Evolutionary conservation across 1,140 invertebrate genomes (phyloP).

Genomic region (Metopolophium dirhodum): DNA sequence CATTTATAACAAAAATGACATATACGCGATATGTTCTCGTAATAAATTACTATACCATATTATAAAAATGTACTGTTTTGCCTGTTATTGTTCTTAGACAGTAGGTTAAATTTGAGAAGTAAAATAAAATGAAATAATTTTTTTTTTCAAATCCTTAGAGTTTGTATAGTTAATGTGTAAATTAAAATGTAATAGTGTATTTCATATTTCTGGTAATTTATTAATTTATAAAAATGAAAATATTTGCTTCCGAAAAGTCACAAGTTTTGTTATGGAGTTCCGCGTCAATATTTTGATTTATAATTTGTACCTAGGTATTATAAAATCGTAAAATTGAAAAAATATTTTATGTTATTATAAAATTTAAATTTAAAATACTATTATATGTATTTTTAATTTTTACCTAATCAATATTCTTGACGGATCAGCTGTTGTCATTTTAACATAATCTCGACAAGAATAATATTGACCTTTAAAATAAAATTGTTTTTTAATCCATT

Average conservation of each 20-base stretch:
- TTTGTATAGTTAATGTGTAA: no score
- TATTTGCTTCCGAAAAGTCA: background rate
- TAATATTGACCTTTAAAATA: conserved; percentile 2
- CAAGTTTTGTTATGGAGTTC: background rate
- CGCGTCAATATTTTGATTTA: background rate
- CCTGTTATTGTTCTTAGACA: no score
- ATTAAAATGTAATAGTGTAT: no score
- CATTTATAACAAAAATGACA: background rate
- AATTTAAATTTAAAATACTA: conserved; percentile 10
- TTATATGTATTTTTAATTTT: background rate
- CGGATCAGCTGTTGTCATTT: background rate
- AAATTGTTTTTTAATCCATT: background rate
- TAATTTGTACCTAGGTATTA: background rate
- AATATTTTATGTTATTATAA: background rate
- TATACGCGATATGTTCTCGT: no score
- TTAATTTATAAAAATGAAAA: background rate
- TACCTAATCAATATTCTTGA: background rate
- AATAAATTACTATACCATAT: background rate
- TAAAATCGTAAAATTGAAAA: background rate
- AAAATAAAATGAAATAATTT: no score
- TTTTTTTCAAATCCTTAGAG: no score
- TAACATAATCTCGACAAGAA: background rate
- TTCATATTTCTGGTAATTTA: background rate
- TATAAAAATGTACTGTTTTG: background rate
- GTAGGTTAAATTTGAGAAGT: no score